Evolutionary conservation across 92 coral and sea anemone genomes (phyloP).

Genomic region (Plumapathes pennacea): DNA sequence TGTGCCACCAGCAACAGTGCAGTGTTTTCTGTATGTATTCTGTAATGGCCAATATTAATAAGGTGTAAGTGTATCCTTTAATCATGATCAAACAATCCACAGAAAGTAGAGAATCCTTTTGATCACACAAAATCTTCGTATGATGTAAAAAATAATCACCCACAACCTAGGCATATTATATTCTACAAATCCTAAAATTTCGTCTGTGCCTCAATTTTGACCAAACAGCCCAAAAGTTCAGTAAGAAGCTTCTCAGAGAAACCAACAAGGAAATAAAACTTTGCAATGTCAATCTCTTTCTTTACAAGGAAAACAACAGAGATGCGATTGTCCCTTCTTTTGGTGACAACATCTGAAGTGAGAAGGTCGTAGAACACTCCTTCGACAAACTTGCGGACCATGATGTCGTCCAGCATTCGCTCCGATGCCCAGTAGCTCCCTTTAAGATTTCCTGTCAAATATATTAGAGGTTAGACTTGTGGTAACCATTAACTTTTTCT

Average conservation of each 20-base stretch:
- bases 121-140: not conserved
- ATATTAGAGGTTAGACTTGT: too few relatives aligned
- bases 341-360: slow-evolving; percentile 82
- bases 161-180: too few relatives aligned
- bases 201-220: slow-evolving; percentile 82
- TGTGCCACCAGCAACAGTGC: too few relatives aligned
- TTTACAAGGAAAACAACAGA: slow-evolving; percentile 69
- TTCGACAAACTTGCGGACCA: slow-evolving; percentile 88
- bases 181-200: not conserved
- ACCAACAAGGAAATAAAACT: slow-evolving; percentile 87
- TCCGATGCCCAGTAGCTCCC: slow-evolving; percentile 96
- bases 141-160: too few relatives aligned
- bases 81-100: too few relatives aligned
- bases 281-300: slow-evolving; percentile 51
- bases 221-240: slow-evolving; percentile 82
- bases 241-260: slow-evolving; percentile 83
- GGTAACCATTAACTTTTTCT: too few relatives aligned
- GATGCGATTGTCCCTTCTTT: slow-evolving; percentile 87
- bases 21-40: too few relatives aligned
- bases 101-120: slow-evolving; percentile 3
- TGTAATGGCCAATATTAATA: too few relatives aligned
- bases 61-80: too few relatives aligned
- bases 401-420: slow-evolving; percentile 87
- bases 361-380: slow-evolving; percentile 92
- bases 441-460: slow-evolving; percentile 68